Evolutionary conservation across 2,113 vertebrate species (phyloP).

Genomic region (Condylura cristata): DNA sequence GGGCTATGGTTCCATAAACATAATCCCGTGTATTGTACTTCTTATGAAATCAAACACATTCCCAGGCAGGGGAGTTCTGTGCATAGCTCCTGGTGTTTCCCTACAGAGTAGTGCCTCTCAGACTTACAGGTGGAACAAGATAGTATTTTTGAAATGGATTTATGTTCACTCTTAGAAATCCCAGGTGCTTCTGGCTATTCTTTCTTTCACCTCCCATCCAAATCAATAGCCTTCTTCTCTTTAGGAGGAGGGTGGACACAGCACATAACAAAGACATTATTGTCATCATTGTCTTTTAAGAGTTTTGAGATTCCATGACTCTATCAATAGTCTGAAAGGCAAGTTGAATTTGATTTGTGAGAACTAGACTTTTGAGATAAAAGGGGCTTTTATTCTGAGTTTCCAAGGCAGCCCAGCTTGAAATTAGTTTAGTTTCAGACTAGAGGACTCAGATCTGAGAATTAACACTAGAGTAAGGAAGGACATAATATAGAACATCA

Average conservation of each 20-base stretch:
- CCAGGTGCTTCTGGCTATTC: neutral
- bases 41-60: neutral
- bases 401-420: neutral
- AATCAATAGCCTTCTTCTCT: constrained; percentile 13
- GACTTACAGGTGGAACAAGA: neutral
- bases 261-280: neutral
- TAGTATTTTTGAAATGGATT: neutral
- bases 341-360: constrained; percentile 47
- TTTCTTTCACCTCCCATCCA: neutral
- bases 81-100: neutral
- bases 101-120: neutral
- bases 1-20: neutral
- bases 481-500: neutral
- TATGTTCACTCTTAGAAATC: constrained; percentile 12
- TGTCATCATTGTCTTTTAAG: neutral
- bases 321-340: constrained; percentile 9
- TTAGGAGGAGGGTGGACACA: neutral
- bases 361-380: constrained; percentile 43
- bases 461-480: neutral
- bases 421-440: constrained; percentile 4
- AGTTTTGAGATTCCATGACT: neutral
- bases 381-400: constrained; percentile 18
- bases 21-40: neutral
- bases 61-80: neutral
- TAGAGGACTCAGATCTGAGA: constrained; percentile 20